Percentiles rank a stretch among this genome's conserved stretches.
These are phyloP conservation scores for Anser cygnoides DNA, from an alignment of 2,113 vertebrate species.

Conservation along the genomic window DNA sequence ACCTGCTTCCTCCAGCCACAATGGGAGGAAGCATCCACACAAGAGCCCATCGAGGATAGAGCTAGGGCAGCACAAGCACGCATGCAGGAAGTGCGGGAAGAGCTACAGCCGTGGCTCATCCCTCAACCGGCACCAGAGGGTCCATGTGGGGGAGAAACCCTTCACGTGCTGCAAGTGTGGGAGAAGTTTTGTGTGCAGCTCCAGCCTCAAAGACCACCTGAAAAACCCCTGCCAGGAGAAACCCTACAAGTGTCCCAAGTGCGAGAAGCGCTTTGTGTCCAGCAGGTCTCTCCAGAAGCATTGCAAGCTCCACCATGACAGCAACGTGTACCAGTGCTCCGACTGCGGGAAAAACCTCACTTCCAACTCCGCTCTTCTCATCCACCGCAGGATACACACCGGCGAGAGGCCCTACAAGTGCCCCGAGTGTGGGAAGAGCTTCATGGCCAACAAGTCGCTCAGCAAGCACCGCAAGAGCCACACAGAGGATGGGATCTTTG, in stretches of 20 bases:
- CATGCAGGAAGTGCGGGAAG: conserved; percentile 30
- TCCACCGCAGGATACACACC: not conserved
- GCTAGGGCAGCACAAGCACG: not conserved
- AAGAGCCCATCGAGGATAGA: not conserved
- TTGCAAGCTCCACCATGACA: not conserved
- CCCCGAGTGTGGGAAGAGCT: conserved; percentile 10
- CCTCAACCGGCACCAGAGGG: not conserved
- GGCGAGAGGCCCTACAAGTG: not conserved
- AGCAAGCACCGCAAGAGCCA: conserved; percentile 4
- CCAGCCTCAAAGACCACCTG: not conserved
- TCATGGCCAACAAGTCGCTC: conserved; percentile 2
- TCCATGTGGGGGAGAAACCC: not conserved
- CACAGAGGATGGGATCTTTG: not conserved
- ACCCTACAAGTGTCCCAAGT: not conserved
- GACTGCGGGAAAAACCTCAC: conserved; percentile 63
- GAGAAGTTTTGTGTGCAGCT: not conserved
- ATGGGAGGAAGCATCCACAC: not conserved
- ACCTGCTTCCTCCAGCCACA: not conserved
- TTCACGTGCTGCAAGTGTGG: not conserved
- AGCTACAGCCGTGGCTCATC: not conserved
- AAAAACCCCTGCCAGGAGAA: not conserved
- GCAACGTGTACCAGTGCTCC: conserved; percentile 40
- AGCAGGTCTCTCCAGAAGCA: not conserved
- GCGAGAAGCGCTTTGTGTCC: not conserved
- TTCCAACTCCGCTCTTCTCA: conserved; percentile 27